These are phyloP conservation scores for Hedychridium roseum DNA, from an alignment of 2,888 invertebrate genomes.

Conservation along the genomic window DNA sequence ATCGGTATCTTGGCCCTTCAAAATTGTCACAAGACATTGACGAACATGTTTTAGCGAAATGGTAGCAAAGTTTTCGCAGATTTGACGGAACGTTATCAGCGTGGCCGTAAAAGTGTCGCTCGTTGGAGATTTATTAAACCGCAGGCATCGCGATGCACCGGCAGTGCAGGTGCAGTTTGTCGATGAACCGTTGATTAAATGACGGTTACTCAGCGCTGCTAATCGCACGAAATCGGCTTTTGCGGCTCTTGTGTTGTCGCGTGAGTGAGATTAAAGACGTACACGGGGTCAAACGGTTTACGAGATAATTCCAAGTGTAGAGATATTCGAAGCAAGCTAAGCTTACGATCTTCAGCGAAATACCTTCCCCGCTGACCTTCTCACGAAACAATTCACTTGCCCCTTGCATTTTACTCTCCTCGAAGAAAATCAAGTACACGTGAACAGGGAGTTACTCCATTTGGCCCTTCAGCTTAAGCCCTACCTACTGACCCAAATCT, in stretches of 20 bases:
- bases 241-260: constrained; percentile 13
- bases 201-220: constrained; percentile 32
- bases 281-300: constrained; percentile 22
- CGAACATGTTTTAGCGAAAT: too few species aligned
- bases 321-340: too few species aligned
- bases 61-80: constrained; percentile 11
- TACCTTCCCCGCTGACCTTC: too few species aligned
- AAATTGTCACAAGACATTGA: too few species aligned
- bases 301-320: constrained; percentile 29
- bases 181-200: constrained; percentile 40
- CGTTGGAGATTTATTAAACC: constrained; percentile 28
- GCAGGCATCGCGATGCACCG: background rate
- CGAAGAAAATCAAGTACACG: too few species aligned
- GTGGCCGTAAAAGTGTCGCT: constrained; percentile 1
- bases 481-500: too few species aligned
- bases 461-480: too few species aligned
- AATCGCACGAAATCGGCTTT: constrained; percentile 33
- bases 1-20: too few species aligned
- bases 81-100: background rate
- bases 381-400: too few species aligned
- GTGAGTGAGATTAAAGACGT: constrained; percentile 26
- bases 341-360: too few species aligned
- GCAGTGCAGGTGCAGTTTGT: constrained; percentile 14
- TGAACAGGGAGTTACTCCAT: too few species aligned
- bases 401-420: too few species aligned